phyloP scores from a whole-genome alignment of 2,888 invertebrate species.

The Drosophila mayaguana region DNA sequence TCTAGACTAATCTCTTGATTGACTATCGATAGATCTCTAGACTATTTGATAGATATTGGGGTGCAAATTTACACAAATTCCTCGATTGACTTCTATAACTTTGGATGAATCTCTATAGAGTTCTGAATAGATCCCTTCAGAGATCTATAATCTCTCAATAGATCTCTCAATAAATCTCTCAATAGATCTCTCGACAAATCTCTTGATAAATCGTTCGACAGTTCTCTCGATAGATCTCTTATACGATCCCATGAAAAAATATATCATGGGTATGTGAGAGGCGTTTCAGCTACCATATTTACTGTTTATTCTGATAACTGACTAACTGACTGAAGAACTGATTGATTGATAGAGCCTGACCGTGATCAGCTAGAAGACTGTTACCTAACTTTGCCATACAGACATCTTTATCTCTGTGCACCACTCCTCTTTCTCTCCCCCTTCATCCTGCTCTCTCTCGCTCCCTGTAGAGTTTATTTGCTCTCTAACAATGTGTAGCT shows the following conservation, averaged over 20 bases:
- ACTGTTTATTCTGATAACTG: background rate
- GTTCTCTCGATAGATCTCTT: background rate
- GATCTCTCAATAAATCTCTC: background rate
- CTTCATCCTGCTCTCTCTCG: background rate
- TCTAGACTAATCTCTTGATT: background rate
- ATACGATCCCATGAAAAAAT: background rate
- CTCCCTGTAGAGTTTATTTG: background rate
- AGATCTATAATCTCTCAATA: background rate
- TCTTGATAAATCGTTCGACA: background rate
- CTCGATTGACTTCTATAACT: background rate
- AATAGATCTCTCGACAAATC: background rate
- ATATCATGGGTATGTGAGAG: background rate
- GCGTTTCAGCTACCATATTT: background rate
- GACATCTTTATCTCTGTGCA: background rate
- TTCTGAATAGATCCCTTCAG: background rate
- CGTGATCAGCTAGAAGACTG: background rate
- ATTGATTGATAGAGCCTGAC: background rate
- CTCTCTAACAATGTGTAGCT: conserved; percentile 20
- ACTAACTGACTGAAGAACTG: conserved; percentile 1
- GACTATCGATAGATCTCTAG: background rate
- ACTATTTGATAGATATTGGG: background rate
- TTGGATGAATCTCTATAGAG: background rate
- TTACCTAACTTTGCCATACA: background rate
- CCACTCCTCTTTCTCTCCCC: background rate
- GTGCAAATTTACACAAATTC: too few relatives aligned